phyloP scores from a whole-genome alignment of 1,140 invertebrate species.

The Armadillidium nasatum region DNA sequence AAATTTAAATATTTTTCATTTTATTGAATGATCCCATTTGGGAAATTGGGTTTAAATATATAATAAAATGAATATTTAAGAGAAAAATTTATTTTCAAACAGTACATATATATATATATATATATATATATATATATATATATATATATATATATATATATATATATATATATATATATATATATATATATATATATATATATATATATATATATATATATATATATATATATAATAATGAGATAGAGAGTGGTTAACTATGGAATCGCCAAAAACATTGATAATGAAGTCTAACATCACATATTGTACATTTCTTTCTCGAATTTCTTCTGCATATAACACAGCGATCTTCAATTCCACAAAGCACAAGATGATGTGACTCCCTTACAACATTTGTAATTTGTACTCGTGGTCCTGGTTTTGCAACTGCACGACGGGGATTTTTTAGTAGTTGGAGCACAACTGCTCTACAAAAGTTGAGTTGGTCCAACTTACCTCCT shows the following conservation, averaged over 20 bases:
- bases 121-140: no score
- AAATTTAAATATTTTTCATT: no score
- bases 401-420: background rate
- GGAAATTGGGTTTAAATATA: no score
- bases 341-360: background rate
- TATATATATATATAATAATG: background rate
- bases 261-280: background rate
- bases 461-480: background rate
- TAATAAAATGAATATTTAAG: no score
- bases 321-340: background rate
- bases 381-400: background rate
- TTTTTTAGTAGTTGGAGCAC: background rate
- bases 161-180: background rate
- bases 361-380: background rate
- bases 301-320: background rate
- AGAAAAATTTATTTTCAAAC: no score
- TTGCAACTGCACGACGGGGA: background rate
- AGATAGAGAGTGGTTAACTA: background rate
- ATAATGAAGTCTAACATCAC: background rate
- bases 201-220: slow-evolving; percentile 4
- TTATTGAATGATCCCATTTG: no score
- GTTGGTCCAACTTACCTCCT: background rate
- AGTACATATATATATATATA: no score
- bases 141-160: no score
- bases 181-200: background rate